phyloP scores from a whole-genome alignment of 2,888 invertebrate genomes.

The Brenthis daphne region DNA sequence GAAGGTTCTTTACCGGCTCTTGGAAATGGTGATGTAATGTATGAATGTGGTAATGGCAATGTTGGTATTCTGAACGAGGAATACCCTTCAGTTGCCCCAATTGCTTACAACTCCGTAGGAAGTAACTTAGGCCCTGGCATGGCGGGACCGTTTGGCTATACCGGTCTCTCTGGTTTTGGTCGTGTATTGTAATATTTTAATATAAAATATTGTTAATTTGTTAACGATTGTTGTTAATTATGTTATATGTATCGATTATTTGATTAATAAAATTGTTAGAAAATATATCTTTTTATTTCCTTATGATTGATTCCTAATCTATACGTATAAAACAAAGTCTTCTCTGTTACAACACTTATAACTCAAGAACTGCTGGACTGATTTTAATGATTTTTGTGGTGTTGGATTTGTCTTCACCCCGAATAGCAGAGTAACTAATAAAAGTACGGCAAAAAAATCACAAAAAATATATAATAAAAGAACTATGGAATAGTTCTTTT shows the following conservation, averaged over 20 bases:
- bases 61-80: conserved; percentile 39
- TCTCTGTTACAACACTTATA: too few relatives aligned
- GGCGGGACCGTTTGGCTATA: background rate
- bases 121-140: conserved; percentile 15
- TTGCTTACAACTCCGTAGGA: background rate
- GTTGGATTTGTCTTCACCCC: too few relatives aligned
- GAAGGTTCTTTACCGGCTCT: conserved; percentile 42
- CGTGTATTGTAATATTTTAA: background rate
- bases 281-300: background rate
- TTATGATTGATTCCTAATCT: background rate
- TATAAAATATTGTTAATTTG: background rate
- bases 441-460: too few relatives aligned
- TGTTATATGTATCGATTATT: background rate
- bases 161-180: background rate
- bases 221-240: background rate
- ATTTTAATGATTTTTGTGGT: too few relatives aligned
- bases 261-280: conserved; percentile 5
- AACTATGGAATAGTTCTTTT: too few relatives aligned
- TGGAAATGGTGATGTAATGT: conserved; percentile 43
- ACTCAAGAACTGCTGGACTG: too few relatives aligned
- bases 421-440: too few relatives aligned
- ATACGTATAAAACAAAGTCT: too few relatives aligned
- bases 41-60: conserved; percentile 43
- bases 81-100: conserved; percentile 20
- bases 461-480: too few relatives aligned